phyloP scores from a whole-genome alignment of 2,113 vertebrate species.

The Pterophyllum scalare region DNA sequence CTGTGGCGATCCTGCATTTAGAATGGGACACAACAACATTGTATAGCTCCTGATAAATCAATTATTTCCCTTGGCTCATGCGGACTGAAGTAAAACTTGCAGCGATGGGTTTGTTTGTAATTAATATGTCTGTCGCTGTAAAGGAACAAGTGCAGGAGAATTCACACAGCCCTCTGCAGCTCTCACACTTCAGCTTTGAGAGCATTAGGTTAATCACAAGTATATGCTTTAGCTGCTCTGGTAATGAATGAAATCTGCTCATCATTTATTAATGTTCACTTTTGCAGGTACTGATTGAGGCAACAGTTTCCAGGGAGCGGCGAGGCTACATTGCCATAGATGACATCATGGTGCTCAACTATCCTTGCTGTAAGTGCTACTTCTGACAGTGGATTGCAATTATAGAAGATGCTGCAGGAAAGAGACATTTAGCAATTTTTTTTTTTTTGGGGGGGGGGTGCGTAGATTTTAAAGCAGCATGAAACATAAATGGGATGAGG shows the following conservation, averaged over 20 bases:
- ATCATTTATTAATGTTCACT: conserved; percentile 33
- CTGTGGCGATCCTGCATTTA: conserved; percentile 65
- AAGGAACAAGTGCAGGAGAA: conserved; percentile 18
- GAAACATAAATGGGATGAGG: conserved; percentile 33
- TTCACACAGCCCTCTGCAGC: conserved; percentile 1
- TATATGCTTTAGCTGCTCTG: conserved; percentile 1
- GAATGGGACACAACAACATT: conserved; percentile 63
- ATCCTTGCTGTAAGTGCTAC: conserved; percentile 94
- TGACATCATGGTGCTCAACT: conserved; percentile 95
- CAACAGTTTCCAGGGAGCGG: conserved; percentile 87
- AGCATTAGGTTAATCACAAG: conserved; percentile 19
- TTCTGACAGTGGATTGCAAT: conserved; percentile 54
- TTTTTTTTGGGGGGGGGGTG: not conserved
- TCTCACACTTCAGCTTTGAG: conserved; percentile 16
- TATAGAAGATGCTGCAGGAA: conserved; percentile 24
- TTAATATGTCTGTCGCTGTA: conserved; percentile 55
- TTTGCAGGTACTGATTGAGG: conserved; percentile 93
- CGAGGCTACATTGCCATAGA: conserved; percentile 94
- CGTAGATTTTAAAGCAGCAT: conserved; percentile 36
- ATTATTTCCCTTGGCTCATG: conserved; percentile 73
- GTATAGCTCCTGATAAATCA: conserved; percentile 72
- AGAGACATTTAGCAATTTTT: conserved; percentile 13
- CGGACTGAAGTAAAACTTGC: conserved; percentile 55
- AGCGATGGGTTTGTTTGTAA: conserved; percentile 41
- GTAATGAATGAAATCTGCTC: conserved; percentile 20